A percentile compares a stretch with the other conserved stretches of the same genome.
phyloP scores from a whole-genome alignment of 1,140 invertebrate genomes.

The Drosophila parvula region DNA sequence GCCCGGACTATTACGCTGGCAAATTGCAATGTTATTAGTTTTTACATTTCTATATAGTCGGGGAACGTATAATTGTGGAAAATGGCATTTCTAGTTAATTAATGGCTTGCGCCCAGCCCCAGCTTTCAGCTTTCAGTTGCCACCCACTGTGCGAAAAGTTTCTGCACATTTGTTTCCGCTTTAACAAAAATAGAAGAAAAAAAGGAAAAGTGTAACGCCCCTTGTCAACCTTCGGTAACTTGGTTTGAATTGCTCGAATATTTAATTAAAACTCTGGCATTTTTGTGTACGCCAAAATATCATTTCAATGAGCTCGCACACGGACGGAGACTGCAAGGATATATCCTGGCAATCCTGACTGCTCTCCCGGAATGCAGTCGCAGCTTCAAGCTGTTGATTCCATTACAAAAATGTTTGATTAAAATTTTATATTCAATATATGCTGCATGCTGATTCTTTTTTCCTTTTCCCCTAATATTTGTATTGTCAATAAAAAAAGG shows the following conservation, averaged over 20 bases:
- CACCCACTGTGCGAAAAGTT: conserved; percentile 44
- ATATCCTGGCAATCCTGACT: conserved; percentile 4
- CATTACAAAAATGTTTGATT: conserved; percentile 55
- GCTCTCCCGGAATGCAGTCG: conserved; percentile 7
- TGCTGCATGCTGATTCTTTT: too few species aligned
- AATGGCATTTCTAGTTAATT: conserved; percentile 83
- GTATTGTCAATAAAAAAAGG: too few species aligned
- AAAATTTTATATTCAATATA: conserved; percentile 36
- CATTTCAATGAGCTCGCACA: neutral
- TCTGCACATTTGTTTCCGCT: conserved; percentile 54
- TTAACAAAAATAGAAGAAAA: conserved; percentile 37
- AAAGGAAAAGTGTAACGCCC: conserved; percentile 40
- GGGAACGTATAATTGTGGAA: conserved; percentile 81
- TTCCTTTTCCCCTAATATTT: too few species aligned
- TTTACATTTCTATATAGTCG: conserved; percentile 82
- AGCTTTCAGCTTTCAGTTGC: neutral
- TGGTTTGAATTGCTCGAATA: conserved; percentile 70
- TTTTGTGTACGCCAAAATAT: conserved; percentile 43
- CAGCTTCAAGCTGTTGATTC: conserved; percentile 45
- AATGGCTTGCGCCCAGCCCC: conserved; percentile 55
- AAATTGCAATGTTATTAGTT: conserved; percentile 83
- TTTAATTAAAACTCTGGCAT: conserved; percentile 78
- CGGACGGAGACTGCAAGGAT: conserved; percentile 1
- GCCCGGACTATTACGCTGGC: conserved; percentile 74
- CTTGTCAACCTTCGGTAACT: conserved; percentile 65